A percentile compares a stretch with the other conserved stretches of the same genome.
phyloP scores from a whole-genome alignment of 2,113 vertebrate genomes.

The Sporophila hypoxantha region DNA sequence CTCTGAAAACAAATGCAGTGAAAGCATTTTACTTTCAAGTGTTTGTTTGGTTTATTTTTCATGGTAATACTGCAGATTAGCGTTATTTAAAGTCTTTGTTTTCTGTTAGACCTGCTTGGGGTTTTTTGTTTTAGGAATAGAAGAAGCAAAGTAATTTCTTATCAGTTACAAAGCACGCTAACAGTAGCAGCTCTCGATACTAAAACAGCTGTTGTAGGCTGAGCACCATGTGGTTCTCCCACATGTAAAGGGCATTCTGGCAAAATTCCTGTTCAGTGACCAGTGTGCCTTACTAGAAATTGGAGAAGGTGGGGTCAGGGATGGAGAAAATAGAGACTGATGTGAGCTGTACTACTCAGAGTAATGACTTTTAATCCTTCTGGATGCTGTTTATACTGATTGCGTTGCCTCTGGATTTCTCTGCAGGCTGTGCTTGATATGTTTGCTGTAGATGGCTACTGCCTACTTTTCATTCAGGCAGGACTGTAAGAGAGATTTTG shows the following conservation, averaged over 20 bases:
- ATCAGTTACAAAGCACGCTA: background rate
- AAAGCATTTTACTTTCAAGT: background rate
- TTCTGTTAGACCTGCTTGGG: background rate
- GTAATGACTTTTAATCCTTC: background rate
- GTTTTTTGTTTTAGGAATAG: background rate
- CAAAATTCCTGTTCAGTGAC: background rate
- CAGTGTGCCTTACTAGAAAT: background rate
- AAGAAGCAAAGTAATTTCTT: background rate
- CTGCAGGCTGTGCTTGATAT: background rate
- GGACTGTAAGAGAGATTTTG: background rate
- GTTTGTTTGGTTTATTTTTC: background rate
- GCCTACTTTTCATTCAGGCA: background rate
- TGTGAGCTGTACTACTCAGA: background rate
- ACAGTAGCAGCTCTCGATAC: rapidly evolving
- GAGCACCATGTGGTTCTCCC: background rate
- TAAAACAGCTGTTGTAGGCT: background rate
- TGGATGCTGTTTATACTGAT: background rate
- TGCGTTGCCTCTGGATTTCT: background rate
- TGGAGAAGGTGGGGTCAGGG: background rate
- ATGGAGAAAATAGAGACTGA: background rate
- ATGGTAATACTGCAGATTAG: background rate
- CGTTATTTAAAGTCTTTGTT: background rate
- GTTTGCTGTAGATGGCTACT: background rate
- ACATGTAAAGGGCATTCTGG: background rate
- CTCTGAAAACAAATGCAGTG: background rate